Conservation (phyloP, 2,113 vertebrate species). For the Planiliza haematocheilus region DNA sequence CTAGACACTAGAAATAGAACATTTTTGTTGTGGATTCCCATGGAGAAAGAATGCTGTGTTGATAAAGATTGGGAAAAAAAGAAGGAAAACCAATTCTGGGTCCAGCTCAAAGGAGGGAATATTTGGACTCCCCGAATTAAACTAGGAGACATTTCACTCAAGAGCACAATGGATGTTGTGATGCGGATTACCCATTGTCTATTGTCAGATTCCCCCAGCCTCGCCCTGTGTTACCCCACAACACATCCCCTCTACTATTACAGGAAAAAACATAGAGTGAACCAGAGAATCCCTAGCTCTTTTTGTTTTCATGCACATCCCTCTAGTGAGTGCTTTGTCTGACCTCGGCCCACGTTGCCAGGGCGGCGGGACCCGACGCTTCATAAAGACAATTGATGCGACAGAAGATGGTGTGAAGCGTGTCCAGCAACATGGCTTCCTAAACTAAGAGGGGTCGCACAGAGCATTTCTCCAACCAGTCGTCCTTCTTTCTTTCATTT, state of each 20-base stretch:
- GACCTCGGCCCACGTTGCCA: slow-evolving; percentile 36
- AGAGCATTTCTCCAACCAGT: too few relatives aligned
- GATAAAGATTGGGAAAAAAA: neutral
- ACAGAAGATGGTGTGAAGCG: slow-evolving; percentile 53
- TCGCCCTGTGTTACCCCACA: slow-evolving; percentile 69
- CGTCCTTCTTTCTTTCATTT: too few relatives aligned
- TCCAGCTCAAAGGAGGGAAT: slow-evolving; percentile 55
- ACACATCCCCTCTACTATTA: slow-evolving; percentile 51
- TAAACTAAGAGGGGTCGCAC: too few relatives aligned
- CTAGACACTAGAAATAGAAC: slow-evolving; percentile 54
- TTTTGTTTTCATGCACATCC: slow-evolving; percentile 60
- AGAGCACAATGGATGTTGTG: slow-evolving; percentile 75
- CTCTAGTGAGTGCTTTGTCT: slow-evolving; percentile 47
- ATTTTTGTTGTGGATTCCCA: slow-evolving; percentile 57
- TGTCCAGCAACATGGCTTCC: slow-evolving; percentile 47
- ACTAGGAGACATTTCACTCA: slow-evolving; percentile 60
- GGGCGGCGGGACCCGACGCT: slow-evolving; percentile 28
- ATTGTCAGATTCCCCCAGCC: slow-evolving; percentile 71
- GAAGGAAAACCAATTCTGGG: slow-evolving; percentile 30
- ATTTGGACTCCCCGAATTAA: slow-evolving; percentile 62
- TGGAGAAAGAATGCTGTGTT: slow-evolving; percentile 54
- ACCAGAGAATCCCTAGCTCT: slow-evolving; percentile 45
- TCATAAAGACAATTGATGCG: slow-evolving; percentile 43
- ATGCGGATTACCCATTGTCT: slow-evolving; percentile 70
- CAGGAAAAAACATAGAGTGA: slow-evolving; percentile 67